Base-by-base conservation (phyloP, 2,888 invertebrate species). In the Pyrgus malvae region DNA sequence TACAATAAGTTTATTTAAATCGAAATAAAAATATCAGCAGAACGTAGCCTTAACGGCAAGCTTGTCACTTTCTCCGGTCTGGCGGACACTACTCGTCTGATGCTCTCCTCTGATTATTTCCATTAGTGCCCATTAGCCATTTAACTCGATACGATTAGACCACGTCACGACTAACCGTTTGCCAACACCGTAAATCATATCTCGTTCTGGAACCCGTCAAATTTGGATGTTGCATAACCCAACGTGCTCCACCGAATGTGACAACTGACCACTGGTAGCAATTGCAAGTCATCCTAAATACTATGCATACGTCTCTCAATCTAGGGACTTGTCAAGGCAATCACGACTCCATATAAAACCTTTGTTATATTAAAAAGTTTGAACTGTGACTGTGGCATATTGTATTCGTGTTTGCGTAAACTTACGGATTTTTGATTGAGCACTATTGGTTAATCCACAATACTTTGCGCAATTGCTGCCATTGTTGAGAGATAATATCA, bases 71-170 rank as follows among this genome's bases (percentile, higher is more conserved):
- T 88, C 87, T 80, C 85, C 56, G 56, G 46, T 56, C 66, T 69
- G 72, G 77, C 72, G 74, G 76, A 76, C 80, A 75, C 76, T 71
- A 69, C 66, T 77, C 77, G 73, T 80, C 80, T 78, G 88, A 89
- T 87, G 80, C 69, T 78, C 81, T 80, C 78, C 74, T 65, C 69
- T 69, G 85, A 88, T 88, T 78, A 86, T 83, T 80, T 80, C 84
- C 85, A 89, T 88, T 88, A 89, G 83, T 75, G 79, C 78, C 88
- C 88, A 89, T 89, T 89, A 88, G 80, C 79, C 76, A 78, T 86
- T 84, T 86, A 83, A 83, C 87, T 84, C 78, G 85, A 84, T 86
- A 85, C 82, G 83, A 87, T 84, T 83, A 81, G 82, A 73, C 67
- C 75, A 65, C 74, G 82, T 83, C 88, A 87, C 85, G 83, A 83